A percentile compares a stretch with the other conserved stretches of the same genome.
phyloP scores from a whole-genome alignment of 2,888 invertebrate species.

The Conistra vaccinii region DNA sequence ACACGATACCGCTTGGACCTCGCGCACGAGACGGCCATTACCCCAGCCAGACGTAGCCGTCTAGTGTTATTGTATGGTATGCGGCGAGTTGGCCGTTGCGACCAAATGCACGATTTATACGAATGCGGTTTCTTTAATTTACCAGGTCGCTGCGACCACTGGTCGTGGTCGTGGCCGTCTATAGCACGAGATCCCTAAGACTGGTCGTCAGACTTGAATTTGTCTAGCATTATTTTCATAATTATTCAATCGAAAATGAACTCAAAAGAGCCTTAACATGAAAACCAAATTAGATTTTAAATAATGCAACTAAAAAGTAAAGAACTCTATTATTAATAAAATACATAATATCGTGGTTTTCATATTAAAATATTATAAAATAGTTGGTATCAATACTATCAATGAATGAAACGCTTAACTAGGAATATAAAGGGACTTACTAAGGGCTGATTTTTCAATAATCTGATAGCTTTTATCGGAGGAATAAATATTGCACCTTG shows the following conservation, averaged over 20 bases:
- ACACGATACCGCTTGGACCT: neutral
- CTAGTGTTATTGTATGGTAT: too few species aligned
- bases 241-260: neutral
- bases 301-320: neutral
- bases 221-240: neutral
- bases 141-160: too few species aligned
- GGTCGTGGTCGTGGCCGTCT: too few species aligned
- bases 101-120: too few species aligned
- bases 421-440: neutral
- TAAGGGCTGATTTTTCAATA: too few species aligned
- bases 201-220: neutral
- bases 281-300: neutral
- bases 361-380: neutral
- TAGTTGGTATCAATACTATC: slow-evolving; percentile 1
- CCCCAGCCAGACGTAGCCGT: too few species aligned
- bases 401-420: slow-evolving; percentile 1
- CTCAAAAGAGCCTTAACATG: slow-evolving; percentile 14
- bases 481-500: too few species aligned
- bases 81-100: too few species aligned
- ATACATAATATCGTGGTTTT: neutral
- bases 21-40: too few species aligned
- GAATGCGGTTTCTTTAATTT: too few species aligned
- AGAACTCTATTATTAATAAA: neutral
- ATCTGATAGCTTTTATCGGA: too few species aligned
- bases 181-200: too few species aligned